Evolutionary conservation across 64 coral and sea anemone species (phyloP).

Genomic region (Stichodactyla mertensii): DNA sequence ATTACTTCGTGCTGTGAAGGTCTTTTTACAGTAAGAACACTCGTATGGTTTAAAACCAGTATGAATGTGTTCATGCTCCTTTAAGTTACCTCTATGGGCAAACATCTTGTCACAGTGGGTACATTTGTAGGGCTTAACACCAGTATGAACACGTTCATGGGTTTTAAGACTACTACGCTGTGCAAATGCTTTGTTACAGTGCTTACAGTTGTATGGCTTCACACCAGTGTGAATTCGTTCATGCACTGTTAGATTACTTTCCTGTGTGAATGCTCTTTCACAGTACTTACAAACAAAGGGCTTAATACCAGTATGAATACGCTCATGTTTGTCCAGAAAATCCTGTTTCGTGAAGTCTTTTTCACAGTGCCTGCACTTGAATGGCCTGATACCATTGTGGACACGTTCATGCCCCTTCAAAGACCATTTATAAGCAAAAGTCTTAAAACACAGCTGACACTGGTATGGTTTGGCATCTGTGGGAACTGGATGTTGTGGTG

Average conservation of each 20-base stretch:
- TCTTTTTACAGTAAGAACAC: conserved; percentile 10
- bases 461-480: too few relatives aligned
- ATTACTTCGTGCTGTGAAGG: too few relatives aligned
- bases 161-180: conserved; percentile 18
- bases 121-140: conserved; percentile 41
- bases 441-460: too few relatives aligned
- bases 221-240: not conserved
- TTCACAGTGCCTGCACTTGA: conserved; percentile 11
- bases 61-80: not conserved
- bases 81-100: conserved; percentile 20
- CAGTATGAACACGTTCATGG: conserved; percentile 6
- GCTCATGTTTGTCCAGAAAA: conserved; percentile 19
- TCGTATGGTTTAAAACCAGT: not conserved
- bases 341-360: conserved; percentile 9
- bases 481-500: too few relatives aligned
- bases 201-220: conserved; percentile 41
- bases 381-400: too few relatives aligned
- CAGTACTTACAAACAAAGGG: conserved; percentile 36
- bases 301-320: conserved; percentile 34
- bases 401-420: too few relatives aligned
- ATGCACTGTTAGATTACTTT: conserved; percentile 23
- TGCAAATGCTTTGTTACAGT: conserved; percentile 31
- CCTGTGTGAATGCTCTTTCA: conserved; percentile 22
- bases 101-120: conserved; percentile 35
- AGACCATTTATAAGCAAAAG: too few relatives aligned